Conservation (phyloP, 2,888 invertebrate species). For the Vanessa cardui region DNA sequence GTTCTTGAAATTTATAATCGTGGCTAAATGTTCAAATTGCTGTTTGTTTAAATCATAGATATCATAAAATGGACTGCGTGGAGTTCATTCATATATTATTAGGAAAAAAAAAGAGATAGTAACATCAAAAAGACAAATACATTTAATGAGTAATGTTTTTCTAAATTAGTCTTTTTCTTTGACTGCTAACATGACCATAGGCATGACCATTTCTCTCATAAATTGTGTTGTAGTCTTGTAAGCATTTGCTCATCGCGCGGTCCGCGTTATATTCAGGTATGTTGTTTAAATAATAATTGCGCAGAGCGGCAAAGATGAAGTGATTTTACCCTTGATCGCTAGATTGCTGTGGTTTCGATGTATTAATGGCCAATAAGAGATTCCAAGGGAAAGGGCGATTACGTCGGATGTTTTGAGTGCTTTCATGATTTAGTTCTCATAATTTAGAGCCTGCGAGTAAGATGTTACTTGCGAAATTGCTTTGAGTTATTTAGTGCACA, state of each 20-base stretch:
- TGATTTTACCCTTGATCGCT: conserved; percentile 58
- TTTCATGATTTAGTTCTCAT: conserved; percentile 48
- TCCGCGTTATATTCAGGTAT: conserved; percentile 15
- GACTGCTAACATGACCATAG: not conserved
- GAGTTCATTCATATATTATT: not conserved
- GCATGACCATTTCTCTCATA: not conserved
- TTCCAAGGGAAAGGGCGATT: conserved; percentile 52
- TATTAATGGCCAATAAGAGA: conserved; percentile 58
- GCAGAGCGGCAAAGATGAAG: conserved; percentile 57
- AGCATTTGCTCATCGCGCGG: conserved; percentile 15
- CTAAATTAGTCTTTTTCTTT: not conserved
- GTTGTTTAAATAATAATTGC: conserved; percentile 55
- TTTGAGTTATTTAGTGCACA: conserved; percentile 32
- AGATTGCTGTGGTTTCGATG: conserved; percentile 53
- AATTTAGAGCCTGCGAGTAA: conserved; percentile 38
- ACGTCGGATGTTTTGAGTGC: conserved; percentile 51
- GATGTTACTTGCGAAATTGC: conserved; percentile 42
- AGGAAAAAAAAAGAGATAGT: not conserved
- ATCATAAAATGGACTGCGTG: not conserved
- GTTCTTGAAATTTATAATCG: conserved; percentile 26
- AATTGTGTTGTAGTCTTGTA: conserved; percentile 3
- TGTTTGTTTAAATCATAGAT: conserved; percentile 12
- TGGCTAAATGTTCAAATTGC: conserved; percentile 7
- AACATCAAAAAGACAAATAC: too few relatives aligned
- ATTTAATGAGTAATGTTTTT: too few relatives aligned